These are phyloP conservation scores for Pholis gunnellus DNA, from an alignment of 2,113 vertebrate species.

Conservation along the genomic window DNA sequence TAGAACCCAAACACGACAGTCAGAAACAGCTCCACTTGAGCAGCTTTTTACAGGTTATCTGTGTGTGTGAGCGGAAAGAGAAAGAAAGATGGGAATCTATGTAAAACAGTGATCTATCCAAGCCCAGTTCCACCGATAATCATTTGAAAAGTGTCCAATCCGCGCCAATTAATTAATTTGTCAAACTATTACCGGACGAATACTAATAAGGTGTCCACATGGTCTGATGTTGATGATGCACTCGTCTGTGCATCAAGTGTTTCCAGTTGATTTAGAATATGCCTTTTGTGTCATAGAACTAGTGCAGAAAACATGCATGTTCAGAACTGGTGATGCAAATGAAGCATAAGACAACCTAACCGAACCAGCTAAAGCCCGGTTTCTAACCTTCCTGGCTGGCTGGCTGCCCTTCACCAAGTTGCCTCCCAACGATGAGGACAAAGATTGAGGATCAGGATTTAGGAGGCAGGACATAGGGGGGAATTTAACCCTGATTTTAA, in stretches of 20 bases:
- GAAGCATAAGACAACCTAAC: neutral
- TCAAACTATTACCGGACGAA: neutral
- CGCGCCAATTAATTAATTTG: neutral
- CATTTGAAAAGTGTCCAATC: neutral
- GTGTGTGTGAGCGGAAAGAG: no score
- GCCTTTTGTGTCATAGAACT: neutral
- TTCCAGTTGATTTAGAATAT: neutral
- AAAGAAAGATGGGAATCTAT: neutral
- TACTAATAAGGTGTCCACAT: neutral
- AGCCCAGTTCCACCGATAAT: neutral
- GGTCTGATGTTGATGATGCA: neutral
- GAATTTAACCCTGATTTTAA: conserved; percentile 48
- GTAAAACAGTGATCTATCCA: neutral
- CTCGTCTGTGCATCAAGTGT: neutral
- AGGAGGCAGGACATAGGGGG: conserved; percentile 59
- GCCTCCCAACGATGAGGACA: conserved; percentile 52
- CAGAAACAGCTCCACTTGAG: no score
- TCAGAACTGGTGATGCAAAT: neutral
- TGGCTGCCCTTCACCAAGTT: conserved; percentile 45
- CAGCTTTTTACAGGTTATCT: no score
- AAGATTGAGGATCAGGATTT: conserved; percentile 72
- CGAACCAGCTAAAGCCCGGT: conserved; percentile 6
- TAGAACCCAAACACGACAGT: neutral
- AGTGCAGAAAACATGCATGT: no score
- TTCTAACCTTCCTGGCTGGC: conserved; percentile 22